Evolutionary conservation across 2,797 vertebrate species (phyloP).

Genomic region (Hoplostethus mediterraneus): DNA sequence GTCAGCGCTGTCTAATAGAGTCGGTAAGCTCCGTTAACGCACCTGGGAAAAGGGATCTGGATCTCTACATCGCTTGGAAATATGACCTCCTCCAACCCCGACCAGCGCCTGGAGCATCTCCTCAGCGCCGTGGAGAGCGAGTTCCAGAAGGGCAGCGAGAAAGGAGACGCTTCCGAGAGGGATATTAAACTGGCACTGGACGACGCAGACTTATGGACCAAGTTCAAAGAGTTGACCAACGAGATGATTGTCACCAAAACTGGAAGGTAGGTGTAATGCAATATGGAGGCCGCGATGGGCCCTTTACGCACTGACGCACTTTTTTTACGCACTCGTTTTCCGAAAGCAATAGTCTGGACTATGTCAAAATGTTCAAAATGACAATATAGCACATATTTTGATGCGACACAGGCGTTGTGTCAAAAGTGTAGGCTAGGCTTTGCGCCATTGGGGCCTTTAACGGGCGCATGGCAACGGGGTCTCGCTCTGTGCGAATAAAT

Average conservation of each 20-base stretch:
- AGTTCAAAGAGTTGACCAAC: slow-evolving; percentile 89
- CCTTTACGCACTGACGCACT: not conserved
- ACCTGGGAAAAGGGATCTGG: slow-evolving; percentile 20
- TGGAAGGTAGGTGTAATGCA: slow-evolving; percentile 79
- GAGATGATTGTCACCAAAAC: slow-evolving; percentile 91
- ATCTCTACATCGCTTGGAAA: slow-evolving; percentile 39
- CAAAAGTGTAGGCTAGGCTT: not conserved
- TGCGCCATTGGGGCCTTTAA: slow-evolving; percentile 11
- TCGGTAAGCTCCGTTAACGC: not conserved
- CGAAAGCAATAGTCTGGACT: too few species aligned
- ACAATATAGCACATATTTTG: rapidly evolving
- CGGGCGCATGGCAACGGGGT: rapidly evolving
- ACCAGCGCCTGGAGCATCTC: slow-evolving; percentile 87
- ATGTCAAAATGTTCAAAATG: not conserved
- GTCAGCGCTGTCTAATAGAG: not conserved
- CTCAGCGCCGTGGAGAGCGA: slow-evolving; percentile 88
- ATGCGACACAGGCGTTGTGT: not conserved
- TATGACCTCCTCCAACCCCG: slow-evolving; percentile 83
- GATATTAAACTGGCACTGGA: slow-evolving; percentile 87
- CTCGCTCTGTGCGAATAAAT: too few species aligned
- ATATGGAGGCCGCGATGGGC: not conserved
- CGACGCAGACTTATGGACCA: slow-evolving; percentile 86
- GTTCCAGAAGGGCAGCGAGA: slow-evolving; percentile 87
- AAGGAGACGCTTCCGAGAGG: slow-evolving; percentile 86
- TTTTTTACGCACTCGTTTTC: slow-evolving; percentile 26